Evolutionary conservation across 2,888 invertebrate genomes (phyloP), one percentile per base, ranked within the genome.

Genomic region (Lasioglossum oenotherae): DNA sequence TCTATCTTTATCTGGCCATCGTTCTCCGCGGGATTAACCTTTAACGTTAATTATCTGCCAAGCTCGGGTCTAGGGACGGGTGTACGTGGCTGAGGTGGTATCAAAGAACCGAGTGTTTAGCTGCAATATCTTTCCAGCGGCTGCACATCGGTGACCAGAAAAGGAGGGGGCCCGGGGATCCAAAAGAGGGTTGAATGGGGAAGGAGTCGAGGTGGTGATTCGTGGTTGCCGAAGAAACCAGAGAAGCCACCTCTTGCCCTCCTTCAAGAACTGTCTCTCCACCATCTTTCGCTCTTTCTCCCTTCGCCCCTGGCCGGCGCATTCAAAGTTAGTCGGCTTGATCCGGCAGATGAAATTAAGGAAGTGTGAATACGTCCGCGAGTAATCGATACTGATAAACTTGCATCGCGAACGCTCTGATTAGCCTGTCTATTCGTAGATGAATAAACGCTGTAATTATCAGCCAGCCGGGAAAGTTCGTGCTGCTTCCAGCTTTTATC

Each of bases 81-180:
- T 84, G 77, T 82, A 86, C 38, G n/a, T 71, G 87, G 81, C 81
- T 79, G 81, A 82, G 89, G 90, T 88, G 87, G 92, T 92, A 93
- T 94, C 94, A 94, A 94, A 94, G 94, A 93, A 93, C 92, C 91
- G 90, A 92, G 90, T 93, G 92, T 93, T 94, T 93, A 92, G 92
- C 92, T 93, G 92, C 92, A 93, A 94, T 93, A 94, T 94, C 94
- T 93, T 94, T 94, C 94, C 94, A 84, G 87, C 88, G 84, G 89
- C 80, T 94, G 93, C 93, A 93, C 94, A 92, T 93, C 90, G 90
- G 90, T 92, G 92, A 93, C 93, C 92, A 90, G 87, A 82, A 87
- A 82, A 79, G 88, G 77, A 8, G 60, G 27, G 31, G 77, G 83
- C 72, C 38, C 16, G 38, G 73, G 76, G 78, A 82, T 87, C 80